Evolutionary conservation across 2,888 invertebrate species (phyloP).

Genomic region (Masnerella sp.): DNA sequence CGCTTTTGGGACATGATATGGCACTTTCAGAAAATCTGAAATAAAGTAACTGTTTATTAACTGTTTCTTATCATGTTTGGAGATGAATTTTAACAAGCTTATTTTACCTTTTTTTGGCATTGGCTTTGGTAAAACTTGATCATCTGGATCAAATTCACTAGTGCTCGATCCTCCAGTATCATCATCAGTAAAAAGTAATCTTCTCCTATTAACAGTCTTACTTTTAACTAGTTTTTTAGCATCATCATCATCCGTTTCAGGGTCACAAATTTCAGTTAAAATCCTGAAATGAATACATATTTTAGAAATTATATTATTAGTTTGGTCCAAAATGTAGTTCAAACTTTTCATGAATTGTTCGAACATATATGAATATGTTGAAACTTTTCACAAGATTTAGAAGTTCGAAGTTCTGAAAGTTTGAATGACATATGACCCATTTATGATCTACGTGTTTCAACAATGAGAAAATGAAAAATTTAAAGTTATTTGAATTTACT

Average conservation of each 20-base stretch:
- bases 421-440: no score
- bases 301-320: not conserved
- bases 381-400: no score
- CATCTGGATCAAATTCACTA: slow-evolving; percentile 75
- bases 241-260: slow-evolving; percentile 65
- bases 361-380: no score
- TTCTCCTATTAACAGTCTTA: slow-evolving; percentile 53
- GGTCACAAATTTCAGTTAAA: slow-evolving; percentile 68
- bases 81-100: not conserved
- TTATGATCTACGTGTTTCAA: no score
- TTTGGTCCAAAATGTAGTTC: no score
- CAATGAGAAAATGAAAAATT: no score
- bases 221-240: slow-evolving; percentile 29
- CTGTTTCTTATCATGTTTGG: no score
- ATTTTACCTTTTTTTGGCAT: slow-evolving; percentile 60
- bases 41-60: no score
- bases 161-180: slow-evolving; percentile 68
- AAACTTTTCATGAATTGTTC: not conserved
- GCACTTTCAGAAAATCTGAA: slow-evolving; percentile 57
- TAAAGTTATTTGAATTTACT: no score
- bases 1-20: slow-evolving; percentile 29
- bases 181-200: slow-evolving; percentile 67
- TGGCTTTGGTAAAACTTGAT: slow-evolving; percentile 68
- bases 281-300: slow-evolving; percentile 54
- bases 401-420: no score